Evolutionary conservation across 2,113 vertebrate species (phyloP).

Genomic region (Periophthalmodon schlosseri): DNA sequence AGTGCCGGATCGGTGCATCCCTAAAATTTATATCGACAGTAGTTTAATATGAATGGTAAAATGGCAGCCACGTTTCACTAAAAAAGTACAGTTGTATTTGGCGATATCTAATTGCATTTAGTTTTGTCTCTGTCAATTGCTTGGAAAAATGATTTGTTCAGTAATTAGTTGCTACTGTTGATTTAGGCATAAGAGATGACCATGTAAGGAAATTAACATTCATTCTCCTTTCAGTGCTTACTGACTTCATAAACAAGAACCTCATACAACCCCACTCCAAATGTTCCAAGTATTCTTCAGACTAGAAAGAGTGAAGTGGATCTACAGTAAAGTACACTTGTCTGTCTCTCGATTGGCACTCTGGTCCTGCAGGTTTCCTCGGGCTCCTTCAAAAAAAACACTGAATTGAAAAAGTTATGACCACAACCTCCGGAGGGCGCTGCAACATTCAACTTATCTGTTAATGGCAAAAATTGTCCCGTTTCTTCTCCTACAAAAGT

Average conservation of each 20-base stretch:
- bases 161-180: too few species aligned
- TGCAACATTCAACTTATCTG: slow-evolving; percentile 57
- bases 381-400: slow-evolving; percentile 53
- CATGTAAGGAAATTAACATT: not conserved
- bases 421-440: slow-evolving; percentile 51
- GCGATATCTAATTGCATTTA: too few species aligned
- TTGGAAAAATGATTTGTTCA: too few species aligned
- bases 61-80: not conserved
- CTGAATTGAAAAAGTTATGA: slow-evolving; percentile 50
- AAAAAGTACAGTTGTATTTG: too few species aligned
- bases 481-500: slow-evolving; percentile 38
- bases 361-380: slow-evolving; percentile 44
- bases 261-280: slow-evolving; percentile 1
- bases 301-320: slow-evolving; percentile 13
- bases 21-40: not conserved
- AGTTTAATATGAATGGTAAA: not conserved
- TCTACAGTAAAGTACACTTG: slow-evolving; percentile 54
- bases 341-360: slow-evolving; percentile 65
- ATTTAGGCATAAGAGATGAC: not conserved
- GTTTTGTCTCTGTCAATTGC: too few species aligned
- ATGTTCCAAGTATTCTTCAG: not conserved
- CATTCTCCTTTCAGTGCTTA: not conserved
- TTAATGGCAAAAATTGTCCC: slow-evolving; percentile 46
- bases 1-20: too few species aligned
- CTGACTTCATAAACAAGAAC: not conserved